Evolutionary conservation across 2,888 invertebrate genomes (phyloP).

Genomic region (Agrotis puta): DNA sequence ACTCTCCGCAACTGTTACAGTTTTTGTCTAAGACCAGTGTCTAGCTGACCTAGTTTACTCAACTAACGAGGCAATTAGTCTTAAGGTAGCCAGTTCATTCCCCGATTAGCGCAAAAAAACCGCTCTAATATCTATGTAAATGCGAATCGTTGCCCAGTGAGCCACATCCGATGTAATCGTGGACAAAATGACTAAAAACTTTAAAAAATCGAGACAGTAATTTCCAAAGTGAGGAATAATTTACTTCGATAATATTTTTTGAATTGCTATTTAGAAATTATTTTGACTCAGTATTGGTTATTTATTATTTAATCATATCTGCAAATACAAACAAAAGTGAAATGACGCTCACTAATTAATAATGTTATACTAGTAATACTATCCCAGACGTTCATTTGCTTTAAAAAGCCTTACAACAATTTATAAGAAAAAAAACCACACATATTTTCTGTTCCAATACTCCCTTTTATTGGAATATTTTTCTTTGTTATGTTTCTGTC

Average conservation of each 20-base stretch:
- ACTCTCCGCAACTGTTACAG: neutral
- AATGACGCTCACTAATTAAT: no score
- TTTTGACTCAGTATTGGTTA: no score
- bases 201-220: neutral
- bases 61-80: constrained; percentile 24
- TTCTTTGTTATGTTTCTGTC: no score
- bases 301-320: no score
- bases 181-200: neutral
- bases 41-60: constrained; percentile 15
- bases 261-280: no score
- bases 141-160: constrained; percentile 11
- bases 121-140: constrained; percentile 27
- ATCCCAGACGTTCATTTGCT: no score
- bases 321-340: no score
- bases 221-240: neutral
- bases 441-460: neutral
- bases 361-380: no score
- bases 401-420: no score
- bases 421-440: no score
- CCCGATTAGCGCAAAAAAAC: constrained; percentile 33
- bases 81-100: constrained; percentile 1
- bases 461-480: neutral
- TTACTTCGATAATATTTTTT: no score
- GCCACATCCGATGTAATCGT: neutral
- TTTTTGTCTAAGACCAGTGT: constrained; percentile 7